Conservation (phyloP, 2,797 vertebrate species). For the Artibeus jamaicensis region DNA sequence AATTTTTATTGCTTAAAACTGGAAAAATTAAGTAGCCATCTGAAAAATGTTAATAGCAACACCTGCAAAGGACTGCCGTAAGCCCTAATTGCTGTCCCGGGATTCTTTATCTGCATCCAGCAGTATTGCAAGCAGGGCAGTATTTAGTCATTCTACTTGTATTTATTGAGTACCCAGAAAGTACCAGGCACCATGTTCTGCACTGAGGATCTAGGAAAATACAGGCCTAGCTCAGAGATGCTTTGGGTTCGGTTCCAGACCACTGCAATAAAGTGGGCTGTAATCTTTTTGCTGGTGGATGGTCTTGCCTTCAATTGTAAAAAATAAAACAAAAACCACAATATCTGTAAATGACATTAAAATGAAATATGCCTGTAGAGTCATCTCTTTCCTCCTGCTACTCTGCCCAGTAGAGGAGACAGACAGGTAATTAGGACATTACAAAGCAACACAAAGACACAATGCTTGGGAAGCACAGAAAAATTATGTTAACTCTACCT, state of each 20-base stretch:
- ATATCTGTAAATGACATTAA: background rate
- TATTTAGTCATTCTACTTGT: background rate
- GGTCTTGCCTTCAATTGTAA: background rate
- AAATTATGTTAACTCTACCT: background rate
- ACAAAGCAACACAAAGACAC: background rate
- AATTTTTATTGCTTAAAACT: slow-evolving; percentile 41
- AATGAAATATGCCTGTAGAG: background rate
- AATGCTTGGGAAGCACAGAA: background rate
- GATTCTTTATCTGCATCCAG: background rate
- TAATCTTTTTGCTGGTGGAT: background rate
- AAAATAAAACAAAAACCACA: too few species aligned
- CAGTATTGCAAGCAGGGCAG: background rate
- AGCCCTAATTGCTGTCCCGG: background rate
- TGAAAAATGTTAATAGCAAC: slow-evolving; percentile 33
- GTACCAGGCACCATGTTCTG: background rate
- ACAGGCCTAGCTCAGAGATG: background rate
- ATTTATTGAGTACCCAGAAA: background rate
- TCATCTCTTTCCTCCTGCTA: background rate
- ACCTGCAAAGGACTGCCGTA: background rate
- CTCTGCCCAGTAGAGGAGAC: background rate
- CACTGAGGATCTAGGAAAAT: background rate
- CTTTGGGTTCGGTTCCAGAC: background rate
- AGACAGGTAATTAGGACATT: background rate
- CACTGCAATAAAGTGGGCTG: background rate
- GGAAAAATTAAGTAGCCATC: background rate